Conservation (phyloP, 1,140 invertebrate genomes). For the Sinella curviseta region DNA sequence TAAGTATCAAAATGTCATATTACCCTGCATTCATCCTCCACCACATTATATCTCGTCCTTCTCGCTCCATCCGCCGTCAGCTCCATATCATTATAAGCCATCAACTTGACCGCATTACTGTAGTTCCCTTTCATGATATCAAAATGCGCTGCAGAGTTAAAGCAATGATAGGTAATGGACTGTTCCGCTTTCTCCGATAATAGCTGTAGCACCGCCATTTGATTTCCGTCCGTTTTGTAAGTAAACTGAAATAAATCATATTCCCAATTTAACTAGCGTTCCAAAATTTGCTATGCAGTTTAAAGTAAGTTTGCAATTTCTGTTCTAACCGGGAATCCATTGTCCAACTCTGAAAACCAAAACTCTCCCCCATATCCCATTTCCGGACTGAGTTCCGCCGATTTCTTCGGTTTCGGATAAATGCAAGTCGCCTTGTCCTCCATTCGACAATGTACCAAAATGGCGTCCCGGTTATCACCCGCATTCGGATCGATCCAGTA, state of each 20-base stretch:
- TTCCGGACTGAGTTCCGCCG: slow-evolving; percentile 62
- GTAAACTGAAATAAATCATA: too few species aligned
- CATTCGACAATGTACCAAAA: slow-evolving; percentile 79
- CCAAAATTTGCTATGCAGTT: not conserved
- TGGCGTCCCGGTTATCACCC: slow-evolving; percentile 74
- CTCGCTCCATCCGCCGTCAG: slow-evolving; percentile 72
- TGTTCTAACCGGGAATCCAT: slow-evolving; percentile 64
- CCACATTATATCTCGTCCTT: slow-evolving; percentile 69
- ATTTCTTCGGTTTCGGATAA: slow-evolving; percentile 67
- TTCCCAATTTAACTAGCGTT: too few species aligned
- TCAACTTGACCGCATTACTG: slow-evolving; percentile 71
- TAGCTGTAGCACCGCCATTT: slow-evolving; percentile 79
- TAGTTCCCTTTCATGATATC: slow-evolving; percentile 66
- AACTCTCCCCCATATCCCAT: too few species aligned
- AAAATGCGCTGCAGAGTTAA: slow-evolving; percentile 76
- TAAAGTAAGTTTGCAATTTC: not conserved
- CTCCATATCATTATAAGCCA: slow-evolving; percentile 79
- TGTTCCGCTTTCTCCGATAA: slow-evolving; percentile 73
- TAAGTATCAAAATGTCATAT: slow-evolving; percentile 47
- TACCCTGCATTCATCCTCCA: slow-evolving; percentile 80
- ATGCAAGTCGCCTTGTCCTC: slow-evolving; percentile 70
- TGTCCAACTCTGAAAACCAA: slow-evolving; percentile 69
- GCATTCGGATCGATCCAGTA: slow-evolving; percentile 90
- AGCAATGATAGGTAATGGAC: slow-evolving; percentile 82
- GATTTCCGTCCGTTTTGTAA: too few species aligned